Percentiles rank a stretch among this genome's conserved stretches.
These are phyloP conservation scores for Hydriomena furcata DNA, from an alignment of 2,888 invertebrate genomes.

Conservation along the genomic window DNA sequence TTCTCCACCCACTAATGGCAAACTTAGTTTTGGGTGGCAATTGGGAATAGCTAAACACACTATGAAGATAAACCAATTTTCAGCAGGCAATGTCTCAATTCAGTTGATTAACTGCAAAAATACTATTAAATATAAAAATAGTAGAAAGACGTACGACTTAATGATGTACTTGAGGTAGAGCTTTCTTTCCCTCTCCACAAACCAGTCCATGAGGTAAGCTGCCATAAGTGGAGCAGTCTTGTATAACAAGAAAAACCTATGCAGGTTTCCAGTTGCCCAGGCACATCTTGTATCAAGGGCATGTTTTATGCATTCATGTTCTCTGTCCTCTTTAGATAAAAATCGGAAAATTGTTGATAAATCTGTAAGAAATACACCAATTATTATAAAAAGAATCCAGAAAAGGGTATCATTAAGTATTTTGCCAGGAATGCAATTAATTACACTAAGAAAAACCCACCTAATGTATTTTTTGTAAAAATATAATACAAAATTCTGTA, in stretches of 20 bases:
- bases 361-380: constrained; percentile 85
- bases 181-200: constrained; percentile 97
- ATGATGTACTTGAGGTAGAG: constrained; percentile 95
- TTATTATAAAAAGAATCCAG: neutral
- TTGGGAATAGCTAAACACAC: no score
- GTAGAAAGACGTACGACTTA: constrained; percentile 94
- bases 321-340: constrained; percentile 89
- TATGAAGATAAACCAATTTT: neutral
- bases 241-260: constrained; percentile 96
- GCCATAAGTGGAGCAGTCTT: constrained; percentile 96
- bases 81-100: neutral
- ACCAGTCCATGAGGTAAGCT: constrained; percentile 98
- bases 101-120: neutral
- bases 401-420: no score
- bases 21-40: no score
- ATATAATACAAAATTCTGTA: constrained; percentile 99
- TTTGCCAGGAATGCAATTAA: no score
- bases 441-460: no score
- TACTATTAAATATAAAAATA: constrained; percentile 23
- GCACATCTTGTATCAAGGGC: constrained; percentile 95
- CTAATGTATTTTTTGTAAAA: constrained; percentile 98
- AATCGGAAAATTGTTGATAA: constrained; percentile 95
- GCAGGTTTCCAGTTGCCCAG: constrained; percentile 96
- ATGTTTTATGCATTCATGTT: constrained; percentile 92
- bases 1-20: no score